A percentile compares a stretch with the other conserved stretches of the same genome.
Evolutionary conservation across 2,888 invertebrate species (phyloP).

Genomic region (Argyresthia goedartella): DNA sequence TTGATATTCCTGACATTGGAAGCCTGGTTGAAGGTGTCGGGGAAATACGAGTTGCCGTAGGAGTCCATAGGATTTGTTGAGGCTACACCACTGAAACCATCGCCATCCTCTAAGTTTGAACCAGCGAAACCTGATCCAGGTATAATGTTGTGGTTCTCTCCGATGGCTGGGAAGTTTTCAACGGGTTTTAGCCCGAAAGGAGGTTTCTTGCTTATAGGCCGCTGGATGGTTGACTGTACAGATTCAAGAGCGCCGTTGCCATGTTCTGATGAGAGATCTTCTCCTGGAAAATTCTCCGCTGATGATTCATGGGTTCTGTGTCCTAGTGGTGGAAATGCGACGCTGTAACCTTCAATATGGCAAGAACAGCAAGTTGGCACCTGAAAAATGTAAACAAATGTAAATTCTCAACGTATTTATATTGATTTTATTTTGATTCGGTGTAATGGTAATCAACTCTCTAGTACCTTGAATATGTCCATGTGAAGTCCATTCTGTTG

Average conservation of each 20-base stretch:
- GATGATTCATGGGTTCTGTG: conserved; percentile 56
- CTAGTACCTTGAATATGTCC: conserved; percentile 83
- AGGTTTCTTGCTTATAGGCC: conserved; percentile 42
- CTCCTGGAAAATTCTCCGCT: conserved; percentile 67
- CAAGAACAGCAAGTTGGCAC: conserved; percentile 87
- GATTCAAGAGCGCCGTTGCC: conserved; percentile 59
- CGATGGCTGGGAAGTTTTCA: conserved; percentile 38
- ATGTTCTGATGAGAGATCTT: conserved; percentile 60
- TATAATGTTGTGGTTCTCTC: conserved; percentile 46
- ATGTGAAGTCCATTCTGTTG: conserved; percentile 83
- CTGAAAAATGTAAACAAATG: conserved; percentile 32
- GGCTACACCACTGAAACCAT: conserved; percentile 27
- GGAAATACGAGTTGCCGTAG: conserved; percentile 53
- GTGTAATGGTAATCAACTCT: not conserved
- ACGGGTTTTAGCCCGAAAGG: conserved; percentile 41
- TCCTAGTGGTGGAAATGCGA: conserved; percentile 74
- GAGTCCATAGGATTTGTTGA: conserved; percentile 44
- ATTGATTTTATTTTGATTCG: not conserved
- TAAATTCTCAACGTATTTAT: not conserved
- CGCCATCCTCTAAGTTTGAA: conserved; percentile 36
- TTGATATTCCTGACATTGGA: conserved; percentile 49
- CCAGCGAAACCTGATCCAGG: conserved; percentile 39
- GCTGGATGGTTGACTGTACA: conserved; percentile 46
- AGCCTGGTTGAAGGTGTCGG: conserved; percentile 56
- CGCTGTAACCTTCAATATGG: conserved; percentile 82